Evolutionary conservation across 2,797 vertebrate species (phyloP).

Genomic region (Momotus momota): DNA sequence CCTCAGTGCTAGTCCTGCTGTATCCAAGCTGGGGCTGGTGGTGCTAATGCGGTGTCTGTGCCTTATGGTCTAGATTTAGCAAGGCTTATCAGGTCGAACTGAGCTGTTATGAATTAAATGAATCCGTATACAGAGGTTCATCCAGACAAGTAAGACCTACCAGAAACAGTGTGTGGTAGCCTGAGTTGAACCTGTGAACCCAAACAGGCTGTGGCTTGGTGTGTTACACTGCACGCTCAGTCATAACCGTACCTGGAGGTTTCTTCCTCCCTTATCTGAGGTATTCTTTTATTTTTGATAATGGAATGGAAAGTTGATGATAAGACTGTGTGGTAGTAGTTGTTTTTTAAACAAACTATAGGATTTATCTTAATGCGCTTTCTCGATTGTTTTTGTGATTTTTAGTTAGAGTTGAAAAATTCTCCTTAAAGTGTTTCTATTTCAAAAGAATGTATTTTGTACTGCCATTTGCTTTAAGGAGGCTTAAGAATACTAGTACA

Average conservation of each 20-base stretch:
- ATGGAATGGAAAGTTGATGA: not conserved
- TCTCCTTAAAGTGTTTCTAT: not conserved
- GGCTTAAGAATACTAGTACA: not conserved
- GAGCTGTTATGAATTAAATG: not conserved
- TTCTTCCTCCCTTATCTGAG: not conserved
- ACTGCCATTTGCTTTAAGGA: not conserved
- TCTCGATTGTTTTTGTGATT: not conserved
- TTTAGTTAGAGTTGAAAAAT: not conserved
- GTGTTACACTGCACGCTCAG: not conserved
- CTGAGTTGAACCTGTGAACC: not conserved
- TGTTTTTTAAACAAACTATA: not conserved
- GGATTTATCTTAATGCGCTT: not conserved
- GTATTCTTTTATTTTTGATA: not conserved
- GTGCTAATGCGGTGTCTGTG: not conserved
- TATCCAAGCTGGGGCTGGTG: not conserved
- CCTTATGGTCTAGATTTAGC: not conserved
- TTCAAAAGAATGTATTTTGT: not conserved
- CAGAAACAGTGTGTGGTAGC: not conserved
- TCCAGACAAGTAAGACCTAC: not conserved
- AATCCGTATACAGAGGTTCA: not conserved
- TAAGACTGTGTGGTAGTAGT: not conserved
- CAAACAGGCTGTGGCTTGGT: rapidly evolving
- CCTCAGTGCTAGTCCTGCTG: not conserved
- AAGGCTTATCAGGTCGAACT: not conserved
- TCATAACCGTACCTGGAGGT: not conserved